Conservation (phyloP, 2,113 vertebrate genomes). For the Sylvilagus bachmani region DNA sequence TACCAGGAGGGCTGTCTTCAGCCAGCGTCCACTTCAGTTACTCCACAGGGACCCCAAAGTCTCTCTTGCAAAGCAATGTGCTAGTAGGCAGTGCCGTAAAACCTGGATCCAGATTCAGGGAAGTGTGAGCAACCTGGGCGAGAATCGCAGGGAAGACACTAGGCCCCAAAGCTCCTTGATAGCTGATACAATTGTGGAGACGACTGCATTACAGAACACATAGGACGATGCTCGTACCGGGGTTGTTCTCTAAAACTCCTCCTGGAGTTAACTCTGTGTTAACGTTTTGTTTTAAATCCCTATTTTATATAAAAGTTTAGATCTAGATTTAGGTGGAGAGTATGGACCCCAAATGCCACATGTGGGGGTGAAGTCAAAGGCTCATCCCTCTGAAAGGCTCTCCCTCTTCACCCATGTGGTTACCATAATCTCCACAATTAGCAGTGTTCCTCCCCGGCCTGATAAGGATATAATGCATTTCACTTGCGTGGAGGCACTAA, state of each 20-base stretch:
- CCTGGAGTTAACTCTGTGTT: neutral
- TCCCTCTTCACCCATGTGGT: neutral
- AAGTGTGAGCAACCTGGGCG: neutral
- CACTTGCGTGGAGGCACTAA: neutral
- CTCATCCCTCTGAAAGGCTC: neutral
- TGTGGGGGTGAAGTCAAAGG: neutral
- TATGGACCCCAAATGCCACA: neutral
- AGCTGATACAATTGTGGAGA: neutral
- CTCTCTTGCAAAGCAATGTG: neutral
- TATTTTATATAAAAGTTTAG: neutral
- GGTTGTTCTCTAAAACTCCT: neutral
- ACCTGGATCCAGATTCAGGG: neutral
- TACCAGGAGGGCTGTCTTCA: neutral
- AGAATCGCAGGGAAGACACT: too few species aligned
- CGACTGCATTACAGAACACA: neutral
- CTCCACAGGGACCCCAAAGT: neutral
- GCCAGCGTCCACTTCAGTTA: neutral
- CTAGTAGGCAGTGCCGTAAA: neutral
- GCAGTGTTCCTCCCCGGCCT: neutral
- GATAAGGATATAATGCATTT: neutral
- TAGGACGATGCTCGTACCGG: neutral
- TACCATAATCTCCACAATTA: neutral
- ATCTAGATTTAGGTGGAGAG: neutral
- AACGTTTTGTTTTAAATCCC: neutral
- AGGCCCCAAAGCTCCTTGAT: neutral